Percentiles rank a stretch among this genome's conserved stretches.
phyloP scores from a whole-genome alignment of 1,140 invertebrate species.

The Hyposmocoma kahamanoa region DNA sequence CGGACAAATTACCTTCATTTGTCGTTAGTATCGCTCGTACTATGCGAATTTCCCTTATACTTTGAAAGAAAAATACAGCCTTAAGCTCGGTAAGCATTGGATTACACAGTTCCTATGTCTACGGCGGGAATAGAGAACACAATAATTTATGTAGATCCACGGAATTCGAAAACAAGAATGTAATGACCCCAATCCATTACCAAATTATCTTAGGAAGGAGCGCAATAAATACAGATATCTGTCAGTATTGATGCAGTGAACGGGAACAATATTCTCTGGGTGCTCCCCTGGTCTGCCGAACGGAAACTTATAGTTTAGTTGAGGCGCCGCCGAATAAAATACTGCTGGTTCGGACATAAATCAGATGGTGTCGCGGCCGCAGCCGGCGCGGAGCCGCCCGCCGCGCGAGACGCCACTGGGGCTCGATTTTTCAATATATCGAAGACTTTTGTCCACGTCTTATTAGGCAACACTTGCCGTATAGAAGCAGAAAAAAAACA shows the following conservation, averaged over 20 bases:
- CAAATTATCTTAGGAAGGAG: conserved; percentile 60
- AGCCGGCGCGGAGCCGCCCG: conserved; percentile 46
- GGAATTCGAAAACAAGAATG: conserved; percentile 28
- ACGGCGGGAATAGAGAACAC: no score
- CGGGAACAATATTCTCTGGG: conserved; percentile 69
- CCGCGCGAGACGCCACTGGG: neutral
- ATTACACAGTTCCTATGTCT: no score
- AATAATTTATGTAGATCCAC: no score
- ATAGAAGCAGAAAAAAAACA: no score
- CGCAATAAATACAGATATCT: conserved; percentile 68
- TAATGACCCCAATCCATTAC: conserved; percentile 62
- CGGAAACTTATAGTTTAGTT: conserved; percentile 73
- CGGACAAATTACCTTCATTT: no score
- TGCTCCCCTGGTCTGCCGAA: conserved; percentile 65
- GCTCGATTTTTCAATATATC: no score
- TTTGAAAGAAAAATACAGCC: no score
- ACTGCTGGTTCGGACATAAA: conserved; percentile 63
- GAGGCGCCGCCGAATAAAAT: conserved; percentile 71
- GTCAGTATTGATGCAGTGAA: conserved; percentile 55
- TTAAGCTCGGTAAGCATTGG: no score
- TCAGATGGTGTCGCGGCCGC: conserved; percentile 59
- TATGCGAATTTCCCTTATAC: no score
- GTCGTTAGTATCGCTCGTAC: no score
- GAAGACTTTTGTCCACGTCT: no score
- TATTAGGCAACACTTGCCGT: no score